Percentiles rank a stretch among this genome's conserved stretches.
These are phyloP conservation scores for Drosophila equinoxialis DNA, from an alignment of 1,140 invertebrate genomes.

Conservation along the genomic window DNA sequence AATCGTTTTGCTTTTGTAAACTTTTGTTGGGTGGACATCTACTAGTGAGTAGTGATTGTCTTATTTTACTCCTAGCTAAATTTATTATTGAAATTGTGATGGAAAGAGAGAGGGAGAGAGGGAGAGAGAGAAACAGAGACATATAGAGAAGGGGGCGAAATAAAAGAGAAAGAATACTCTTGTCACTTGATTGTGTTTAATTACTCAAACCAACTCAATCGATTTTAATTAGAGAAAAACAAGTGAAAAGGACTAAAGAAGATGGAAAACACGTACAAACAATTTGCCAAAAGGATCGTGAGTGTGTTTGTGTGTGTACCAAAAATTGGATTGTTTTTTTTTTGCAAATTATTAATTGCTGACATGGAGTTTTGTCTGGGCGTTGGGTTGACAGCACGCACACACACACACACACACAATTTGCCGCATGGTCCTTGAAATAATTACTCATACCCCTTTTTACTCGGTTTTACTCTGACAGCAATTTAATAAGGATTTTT, in stretches of 20 bases:
- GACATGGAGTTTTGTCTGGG: conserved; percentile 29
- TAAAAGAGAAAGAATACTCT: conserved; percentile 18
- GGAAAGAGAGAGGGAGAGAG: neutral
- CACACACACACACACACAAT: neutral
- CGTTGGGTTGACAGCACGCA: conserved; percentile 34
- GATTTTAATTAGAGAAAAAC: conserved; percentile 51
- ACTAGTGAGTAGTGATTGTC: conserved; percentile 24
- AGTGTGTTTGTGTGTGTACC: conserved; percentile 13
- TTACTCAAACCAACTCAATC: conserved; percentile 72
- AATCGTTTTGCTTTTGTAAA: neutral
- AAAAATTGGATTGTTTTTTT: conserved; percentile 15
- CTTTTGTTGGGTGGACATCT: conserved; percentile 9
- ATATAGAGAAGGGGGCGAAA: neutral
- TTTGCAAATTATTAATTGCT: conserved; percentile 67
- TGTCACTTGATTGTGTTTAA: conserved; percentile 61
- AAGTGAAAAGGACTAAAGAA: conserved; percentile 32
- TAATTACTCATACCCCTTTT: conserved; percentile 63
- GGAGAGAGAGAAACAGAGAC: no score
- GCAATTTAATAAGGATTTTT: conserved; percentile 34
- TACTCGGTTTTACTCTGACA: neutral
- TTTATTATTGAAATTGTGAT: conserved; percentile 34
- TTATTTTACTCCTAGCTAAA: conserved; percentile 21
- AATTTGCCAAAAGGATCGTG: conserved; percentile 45
- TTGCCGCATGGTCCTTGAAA: conserved; percentile 36
- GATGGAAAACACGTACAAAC: conserved; percentile 62